Evolutionary conservation across 2,113 vertebrate genomes (phyloP).

Genomic region (Microtus montanus): DNA sequence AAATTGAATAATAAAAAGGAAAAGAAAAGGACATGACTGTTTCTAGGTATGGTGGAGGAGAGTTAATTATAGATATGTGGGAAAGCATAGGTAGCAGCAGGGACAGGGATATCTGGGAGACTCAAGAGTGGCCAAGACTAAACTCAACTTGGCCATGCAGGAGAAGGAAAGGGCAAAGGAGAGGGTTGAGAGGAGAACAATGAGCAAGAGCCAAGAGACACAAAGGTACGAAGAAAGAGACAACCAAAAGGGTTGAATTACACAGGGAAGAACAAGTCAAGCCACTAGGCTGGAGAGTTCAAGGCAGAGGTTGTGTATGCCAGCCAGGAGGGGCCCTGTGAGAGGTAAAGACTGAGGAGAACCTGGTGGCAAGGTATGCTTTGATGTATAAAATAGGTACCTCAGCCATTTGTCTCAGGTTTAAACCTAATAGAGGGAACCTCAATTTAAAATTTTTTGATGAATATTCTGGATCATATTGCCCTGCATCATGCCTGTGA

Average conservation of each 20-base stretch:
- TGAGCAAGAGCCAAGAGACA: background rate
- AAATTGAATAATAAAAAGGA: too few species aligned
- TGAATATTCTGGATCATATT: background rate
- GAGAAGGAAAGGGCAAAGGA: accelerated
- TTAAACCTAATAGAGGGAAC: background rate
- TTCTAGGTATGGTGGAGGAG: too few species aligned
- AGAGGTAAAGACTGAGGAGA: background rate
- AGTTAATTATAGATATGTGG: too few species aligned
- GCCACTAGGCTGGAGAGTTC: background rate
- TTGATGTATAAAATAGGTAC: background rate
- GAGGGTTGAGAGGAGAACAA: background rate
- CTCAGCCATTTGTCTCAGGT: background rate
- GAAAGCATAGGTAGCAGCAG: too few species aligned
- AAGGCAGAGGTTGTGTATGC: background rate
- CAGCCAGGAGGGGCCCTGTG: background rate
- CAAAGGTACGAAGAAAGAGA: background rate
- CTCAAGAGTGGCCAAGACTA: background rate
- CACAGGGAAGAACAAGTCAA: background rate
- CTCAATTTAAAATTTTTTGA: too few species aligned
- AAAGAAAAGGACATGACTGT: too few species aligned
- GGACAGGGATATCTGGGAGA: background rate
- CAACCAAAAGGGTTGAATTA: background rate
- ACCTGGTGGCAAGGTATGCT: background rate
- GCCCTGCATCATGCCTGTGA: background rate
- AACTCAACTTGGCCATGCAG: background rate